These are phyloP conservation scores for Ctenoplectra terminalis DNA, from an alignment of 1,140 invertebrate species.

Conservation along the genomic window DNA sequence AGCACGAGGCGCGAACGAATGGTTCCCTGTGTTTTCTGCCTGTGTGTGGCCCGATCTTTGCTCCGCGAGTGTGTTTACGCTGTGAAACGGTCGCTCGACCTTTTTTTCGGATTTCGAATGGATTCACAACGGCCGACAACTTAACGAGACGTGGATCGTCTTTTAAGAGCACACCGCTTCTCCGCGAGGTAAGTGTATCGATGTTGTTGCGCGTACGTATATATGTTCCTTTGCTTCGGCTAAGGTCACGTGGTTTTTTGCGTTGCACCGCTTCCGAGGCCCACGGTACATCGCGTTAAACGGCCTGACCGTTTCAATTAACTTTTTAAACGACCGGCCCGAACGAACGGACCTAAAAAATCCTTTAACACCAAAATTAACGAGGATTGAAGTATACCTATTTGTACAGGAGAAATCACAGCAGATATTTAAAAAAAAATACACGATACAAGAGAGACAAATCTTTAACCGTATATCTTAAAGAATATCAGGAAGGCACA, in stretches of 20 bases:
- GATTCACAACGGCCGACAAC: conserved; percentile 23
- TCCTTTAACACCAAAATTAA: background rate
- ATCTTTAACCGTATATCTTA: too few relatives aligned
- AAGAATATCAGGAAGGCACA: too few relatives aligned
- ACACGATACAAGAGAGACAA: too few relatives aligned
- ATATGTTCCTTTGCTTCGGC: too few relatives aligned
- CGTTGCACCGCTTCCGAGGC: background rate
- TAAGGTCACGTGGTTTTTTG: too few relatives aligned
- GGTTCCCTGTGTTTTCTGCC: conserved; percentile 47
- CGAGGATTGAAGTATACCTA: too few relatives aligned
- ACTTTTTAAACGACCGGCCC: background rate
- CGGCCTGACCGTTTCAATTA: conserved; percentile 1
- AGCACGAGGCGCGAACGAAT: conserved; percentile 69
- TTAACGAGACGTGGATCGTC: conserved; percentile 17
- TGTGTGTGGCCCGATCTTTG: conserved; percentile 57
- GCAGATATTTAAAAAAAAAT: too few relatives aligned
- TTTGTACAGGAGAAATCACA: too few relatives aligned
- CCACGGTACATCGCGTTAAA: too few relatives aligned
- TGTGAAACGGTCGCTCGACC: conserved; percentile 21
- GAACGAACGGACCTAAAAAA: background rate
- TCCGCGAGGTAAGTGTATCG: conserved; percentile 9
- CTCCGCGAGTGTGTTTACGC: conserved; percentile 38
- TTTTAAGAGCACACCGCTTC: background rate
- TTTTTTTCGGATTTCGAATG: conserved; percentile 36
- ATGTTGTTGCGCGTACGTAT: conserved; percentile 18